phyloP scores from a whole-genome alignment of 2,113 vertebrate genomes.

The Hemibagrus wyckioides region DNA sequence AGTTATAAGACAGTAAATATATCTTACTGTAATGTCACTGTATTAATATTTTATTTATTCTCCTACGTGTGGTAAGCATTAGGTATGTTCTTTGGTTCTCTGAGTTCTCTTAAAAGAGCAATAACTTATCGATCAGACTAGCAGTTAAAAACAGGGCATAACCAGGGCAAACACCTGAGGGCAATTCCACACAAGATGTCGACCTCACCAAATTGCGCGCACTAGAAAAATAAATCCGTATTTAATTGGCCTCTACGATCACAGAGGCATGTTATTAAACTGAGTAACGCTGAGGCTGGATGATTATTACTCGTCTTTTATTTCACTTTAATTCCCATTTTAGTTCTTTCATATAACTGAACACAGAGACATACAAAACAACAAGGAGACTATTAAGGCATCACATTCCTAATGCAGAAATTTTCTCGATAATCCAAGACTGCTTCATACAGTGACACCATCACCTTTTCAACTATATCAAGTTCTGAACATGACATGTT shows the following conservation, averaged over 20 bases:
- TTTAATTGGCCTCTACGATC: not conserved
- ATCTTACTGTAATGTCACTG: not conserved
- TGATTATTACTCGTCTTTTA: not conserved
- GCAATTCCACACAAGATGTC: not conserved
- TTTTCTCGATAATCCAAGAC: not conserved
- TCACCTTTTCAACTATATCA: not conserved
- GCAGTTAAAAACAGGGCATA: not conserved
- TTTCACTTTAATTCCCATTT: not conserved
- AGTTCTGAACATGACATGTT: not conserved
- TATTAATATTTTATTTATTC: not conserved
- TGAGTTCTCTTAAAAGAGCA: not conserved
- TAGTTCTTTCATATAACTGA: not conserved
- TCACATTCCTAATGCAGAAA: not conserved
- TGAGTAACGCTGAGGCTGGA: not conserved
- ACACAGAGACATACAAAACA: not conserved
- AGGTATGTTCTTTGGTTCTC: not conserved
- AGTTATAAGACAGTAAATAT: not conserved
- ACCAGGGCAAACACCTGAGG: not conserved
- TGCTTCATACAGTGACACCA: not conserved
- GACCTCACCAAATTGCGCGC: not conserved
- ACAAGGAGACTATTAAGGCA: not conserved
- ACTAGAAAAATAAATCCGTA: not conserved
- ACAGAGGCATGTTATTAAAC: not conserved
- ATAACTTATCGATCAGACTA: not conserved
- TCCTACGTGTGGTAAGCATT: not conserved